Conservation (phyloP, 1,140 invertebrate genomes). For the Calephelis virginiensis region DNA sequence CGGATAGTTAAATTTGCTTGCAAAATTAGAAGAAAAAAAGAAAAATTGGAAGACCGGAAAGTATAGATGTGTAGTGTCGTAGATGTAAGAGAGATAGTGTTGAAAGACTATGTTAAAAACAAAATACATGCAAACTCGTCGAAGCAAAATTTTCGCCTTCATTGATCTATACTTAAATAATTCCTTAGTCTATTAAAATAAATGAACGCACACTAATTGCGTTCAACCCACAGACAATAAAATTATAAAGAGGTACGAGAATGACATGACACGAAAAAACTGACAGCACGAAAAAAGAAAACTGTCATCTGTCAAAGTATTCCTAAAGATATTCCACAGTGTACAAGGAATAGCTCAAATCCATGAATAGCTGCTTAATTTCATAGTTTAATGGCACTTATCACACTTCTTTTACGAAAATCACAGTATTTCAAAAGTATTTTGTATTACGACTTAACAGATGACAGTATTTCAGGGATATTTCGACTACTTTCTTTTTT, state of each 20-base stretch:
- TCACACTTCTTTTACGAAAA: no score
- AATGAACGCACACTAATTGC: slow-evolving; percentile 4
- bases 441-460: background rate
- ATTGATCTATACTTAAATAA: slow-evolving; percentile 3
- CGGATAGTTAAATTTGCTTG: slow-evolving; percentile 74
- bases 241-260: background rate
- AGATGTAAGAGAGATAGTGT: slow-evolving; percentile 28
- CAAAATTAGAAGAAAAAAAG: slow-evolving; percentile 35
- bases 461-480: background rate
- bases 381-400: no score
- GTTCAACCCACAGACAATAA: slow-evolving; percentile 1
- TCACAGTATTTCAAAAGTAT: no score
- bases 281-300: background rate
- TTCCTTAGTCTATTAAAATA: slow-evolving; percentile 6
- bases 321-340: no score
- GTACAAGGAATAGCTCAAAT: no score
- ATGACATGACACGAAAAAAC: background rate
- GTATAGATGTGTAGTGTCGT: slow-evolving; percentile 45
- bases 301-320: background rate
- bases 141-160: slow-evolving; percentile 5
- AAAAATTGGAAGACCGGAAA: slow-evolving; percentile 48
- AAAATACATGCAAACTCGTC: slow-evolving; percentile 5
- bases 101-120: background rate
- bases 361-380: no score
- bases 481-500: background rate